phyloP scores from a whole-genome alignment of 2,888 invertebrate genomes.

The Netelia virgata region DNA sequence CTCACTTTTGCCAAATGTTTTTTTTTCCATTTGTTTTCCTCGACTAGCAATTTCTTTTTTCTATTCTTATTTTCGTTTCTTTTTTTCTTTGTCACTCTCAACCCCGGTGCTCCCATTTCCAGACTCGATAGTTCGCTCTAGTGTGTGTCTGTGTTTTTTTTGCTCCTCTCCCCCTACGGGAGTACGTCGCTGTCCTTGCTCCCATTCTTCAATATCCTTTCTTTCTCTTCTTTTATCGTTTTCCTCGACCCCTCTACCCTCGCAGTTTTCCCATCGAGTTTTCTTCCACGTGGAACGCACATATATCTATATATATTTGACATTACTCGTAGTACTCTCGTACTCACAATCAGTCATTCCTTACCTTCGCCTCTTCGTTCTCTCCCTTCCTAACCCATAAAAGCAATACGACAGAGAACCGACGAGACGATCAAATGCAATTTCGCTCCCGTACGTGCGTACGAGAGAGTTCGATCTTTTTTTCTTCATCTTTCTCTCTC shows the following conservation, averaged over 20 bases:
- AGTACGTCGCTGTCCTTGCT: conserved; percentile 8
- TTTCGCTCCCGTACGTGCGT: conserved; percentile 45
- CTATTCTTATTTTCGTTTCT: not conserved
- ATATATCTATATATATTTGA: not conserved
- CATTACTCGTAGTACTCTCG: not conserved
- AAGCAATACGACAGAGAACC: conserved; percentile 18
- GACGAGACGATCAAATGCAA: conserved; percentile 45
- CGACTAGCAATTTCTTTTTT: not conserved
- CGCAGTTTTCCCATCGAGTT: conserved; percentile 5
- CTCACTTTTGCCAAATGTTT: not conserved
- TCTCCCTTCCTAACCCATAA: conserved; percentile 6
- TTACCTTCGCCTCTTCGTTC: conserved; percentile 26
- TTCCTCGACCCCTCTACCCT: not conserved
- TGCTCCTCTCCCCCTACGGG: conserved; percentile 23
- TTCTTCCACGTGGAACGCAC: not conserved
- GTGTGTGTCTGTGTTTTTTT: too few species aligned
- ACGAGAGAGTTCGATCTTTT: not conserved
- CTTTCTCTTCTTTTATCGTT: conserved; percentile 27
- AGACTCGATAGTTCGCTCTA: not conserved
- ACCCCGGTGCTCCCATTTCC: not conserved
- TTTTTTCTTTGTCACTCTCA: not conserved
- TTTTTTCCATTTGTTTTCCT: not conserved
- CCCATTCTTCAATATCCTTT: conserved; percentile 27
- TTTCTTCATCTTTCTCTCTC: conserved; percentile 4
- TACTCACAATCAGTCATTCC: conserved; percentile 43